These are phyloP conservation scores for Celastrina argiolus DNA, from an alignment of 2,888 invertebrate genomes.

Conservation along the genomic window DNA sequence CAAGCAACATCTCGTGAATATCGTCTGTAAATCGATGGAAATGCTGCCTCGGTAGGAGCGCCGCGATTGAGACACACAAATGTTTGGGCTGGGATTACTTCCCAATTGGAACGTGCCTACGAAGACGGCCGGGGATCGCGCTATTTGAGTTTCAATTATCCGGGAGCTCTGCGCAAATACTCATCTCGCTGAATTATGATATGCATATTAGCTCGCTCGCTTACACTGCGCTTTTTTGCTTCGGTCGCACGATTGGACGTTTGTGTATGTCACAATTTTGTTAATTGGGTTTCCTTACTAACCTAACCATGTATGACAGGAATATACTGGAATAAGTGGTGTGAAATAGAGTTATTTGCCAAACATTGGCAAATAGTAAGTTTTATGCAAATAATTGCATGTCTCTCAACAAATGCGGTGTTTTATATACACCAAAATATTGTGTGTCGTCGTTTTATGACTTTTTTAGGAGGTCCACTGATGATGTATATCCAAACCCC, in stretches of 20 bases:
- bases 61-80: constrained; percentile 69
- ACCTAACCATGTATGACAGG: too few species aligned
- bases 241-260: not conserved
- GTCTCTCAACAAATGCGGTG: too few species aligned
- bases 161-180: constrained; percentile 63
- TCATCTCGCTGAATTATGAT: constrained; percentile 54
- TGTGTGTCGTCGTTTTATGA: too few species aligned
- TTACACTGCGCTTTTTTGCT: not conserved
- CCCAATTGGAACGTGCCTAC: constrained; percentile 75
- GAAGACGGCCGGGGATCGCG: constrained; percentile 60
- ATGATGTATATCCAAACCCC: too few species aligned
- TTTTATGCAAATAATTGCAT: too few species aligned
- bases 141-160: constrained; percentile 75
- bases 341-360: too few species aligned
- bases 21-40: not conserved
- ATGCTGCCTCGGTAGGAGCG: constrained; percentile 38
- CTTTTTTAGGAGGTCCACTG: too few species aligned
- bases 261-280: not conserved
- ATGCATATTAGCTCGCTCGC: constrained; percentile 55
- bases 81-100: constrained; percentile 72
- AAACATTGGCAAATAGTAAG: too few species aligned
- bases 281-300: too few species aligned
- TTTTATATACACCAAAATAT: too few species aligned
- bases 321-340: too few species aligned
- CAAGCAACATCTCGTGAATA: not conserved